Evolutionary conservation across 1,140 invertebrate species (phyloP).

Genomic region (Gonioctena quinquepunctata): DNA sequence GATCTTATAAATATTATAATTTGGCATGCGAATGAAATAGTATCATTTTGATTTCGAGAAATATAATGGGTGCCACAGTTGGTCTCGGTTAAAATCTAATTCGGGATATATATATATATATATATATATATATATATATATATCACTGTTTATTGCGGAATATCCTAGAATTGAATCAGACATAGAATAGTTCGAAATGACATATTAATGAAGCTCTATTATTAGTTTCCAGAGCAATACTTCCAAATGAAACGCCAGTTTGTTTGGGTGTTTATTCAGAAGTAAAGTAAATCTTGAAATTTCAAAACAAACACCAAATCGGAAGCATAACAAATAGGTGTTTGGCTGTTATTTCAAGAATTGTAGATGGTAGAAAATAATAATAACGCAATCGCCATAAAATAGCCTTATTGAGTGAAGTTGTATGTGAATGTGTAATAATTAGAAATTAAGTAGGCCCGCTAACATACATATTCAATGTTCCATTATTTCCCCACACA

Average conservation of each 20-base stretch:
- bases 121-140: neutral
- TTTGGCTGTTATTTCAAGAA: neutral
- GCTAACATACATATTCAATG: neutral
- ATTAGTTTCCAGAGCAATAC: neutral
- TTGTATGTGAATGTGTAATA: no score
- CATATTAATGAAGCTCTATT: neutral
- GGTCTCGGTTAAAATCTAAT: neutral
- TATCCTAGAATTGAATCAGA: neutral
- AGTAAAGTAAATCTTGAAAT: neutral
- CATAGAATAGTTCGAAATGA: neutral
- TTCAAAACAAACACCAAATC: neutral
- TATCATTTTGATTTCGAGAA: neutral
- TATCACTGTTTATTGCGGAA: neutral
- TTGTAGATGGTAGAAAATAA: neutral
- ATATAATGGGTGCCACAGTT: neutral
- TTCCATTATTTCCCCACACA: neutral
- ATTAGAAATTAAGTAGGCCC: no score
- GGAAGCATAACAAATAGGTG: neutral
- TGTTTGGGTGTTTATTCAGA: neutral
- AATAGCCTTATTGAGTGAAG: no score
- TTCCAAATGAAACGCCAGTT: neutral
- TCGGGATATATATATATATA: neutral
- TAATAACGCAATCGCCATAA: neutral
- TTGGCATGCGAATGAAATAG: neutral
- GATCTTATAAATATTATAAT: neutral